Percentiles rank a stretch among this genome's conserved stretches.
phyloP scores from a whole-genome alignment of 2,888 invertebrate genomes.

The Drosophila paranaensis region DNA sequence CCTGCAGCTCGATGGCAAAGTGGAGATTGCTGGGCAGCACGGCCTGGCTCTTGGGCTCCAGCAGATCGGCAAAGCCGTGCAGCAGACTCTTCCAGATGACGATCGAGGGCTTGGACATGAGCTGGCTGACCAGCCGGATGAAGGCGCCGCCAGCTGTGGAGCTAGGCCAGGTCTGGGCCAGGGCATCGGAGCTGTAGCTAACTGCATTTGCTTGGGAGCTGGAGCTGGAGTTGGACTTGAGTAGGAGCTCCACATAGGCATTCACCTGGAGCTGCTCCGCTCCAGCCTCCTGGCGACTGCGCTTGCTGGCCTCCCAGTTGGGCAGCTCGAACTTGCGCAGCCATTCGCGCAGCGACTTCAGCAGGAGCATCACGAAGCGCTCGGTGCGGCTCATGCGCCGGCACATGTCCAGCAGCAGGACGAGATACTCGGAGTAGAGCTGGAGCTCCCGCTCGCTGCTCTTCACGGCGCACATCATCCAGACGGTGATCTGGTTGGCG shows the following conservation, averaged over 20 bases:
- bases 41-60: conserved; percentile 31
- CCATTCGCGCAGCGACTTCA: conserved; percentile 76
- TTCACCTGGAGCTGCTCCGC: background rate
- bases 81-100: conserved; percentile 83
- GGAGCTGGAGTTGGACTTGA: background rate
- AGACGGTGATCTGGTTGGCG: conserved; percentile 77
- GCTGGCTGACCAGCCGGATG: conserved; percentile 76
- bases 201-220: background rate
- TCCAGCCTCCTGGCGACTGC: conserved; percentile 6
- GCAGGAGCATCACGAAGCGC: conserved; percentile 79
- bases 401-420: conserved; percentile 82
- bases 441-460: conserved; percentile 38
- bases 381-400: conserved; percentile 82
- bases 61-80: conserved; percentile 72
- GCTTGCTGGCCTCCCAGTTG: conserved; percentile 26
- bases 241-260: conserved; percentile 26
- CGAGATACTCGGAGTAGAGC: conserved; percentile 79
- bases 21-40: conserved; percentile 65
- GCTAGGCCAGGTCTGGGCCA: conserved; percentile 77
- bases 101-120: conserved; percentile 83
- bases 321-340: conserved; percentile 53
- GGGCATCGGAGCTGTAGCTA: conserved; percentile 18
- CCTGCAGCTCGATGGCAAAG: conserved; percentile 81
- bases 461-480: conserved; percentile 76
- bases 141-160: conserved; percentile 77